These are phyloP conservation scores for Anadara kagoshimensis DNA, from an alignment of 1,140 invertebrate genomes.

Conservation along the genomic window DNA sequence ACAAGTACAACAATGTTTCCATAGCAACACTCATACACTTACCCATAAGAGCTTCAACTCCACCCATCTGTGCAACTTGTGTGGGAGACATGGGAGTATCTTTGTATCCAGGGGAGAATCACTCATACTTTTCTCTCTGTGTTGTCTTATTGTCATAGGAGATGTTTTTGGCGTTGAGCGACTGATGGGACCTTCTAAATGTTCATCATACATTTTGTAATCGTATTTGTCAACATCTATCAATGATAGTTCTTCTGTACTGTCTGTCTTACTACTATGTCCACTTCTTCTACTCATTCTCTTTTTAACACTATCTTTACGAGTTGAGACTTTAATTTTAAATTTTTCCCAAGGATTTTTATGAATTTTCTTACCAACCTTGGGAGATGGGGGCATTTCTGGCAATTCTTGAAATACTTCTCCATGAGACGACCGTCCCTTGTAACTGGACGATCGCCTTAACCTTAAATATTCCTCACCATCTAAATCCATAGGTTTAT, in stretches of 20 bases:
- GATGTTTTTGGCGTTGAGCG: conserved; percentile 66
- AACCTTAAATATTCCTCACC: conserved; percentile 40
- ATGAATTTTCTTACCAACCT: conserved; percentile 56
- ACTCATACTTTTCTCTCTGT: not conserved
- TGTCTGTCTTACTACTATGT: conserved; percentile 38
- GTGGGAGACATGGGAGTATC: conserved; percentile 82
- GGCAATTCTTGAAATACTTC: conserved; percentile 24
- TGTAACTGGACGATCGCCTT: conserved; percentile 62
- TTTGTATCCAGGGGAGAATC: conserved; percentile 77
- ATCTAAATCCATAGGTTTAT: conserved; percentile 50
- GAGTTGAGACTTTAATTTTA: conserved; percentile 81
- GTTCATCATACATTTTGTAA: conserved; percentile 31
- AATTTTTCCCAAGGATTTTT: conserved; percentile 82
- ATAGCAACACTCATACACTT: conserved; percentile 30
- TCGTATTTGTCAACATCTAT: conserved; percentile 56
- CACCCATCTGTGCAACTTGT: conserved; percentile 26
- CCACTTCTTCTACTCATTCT: conserved; percentile 36
- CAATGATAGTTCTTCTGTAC: conserved; percentile 37
- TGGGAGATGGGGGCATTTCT: conserved; percentile 30
- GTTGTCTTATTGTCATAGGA: conserved; percentile 49
- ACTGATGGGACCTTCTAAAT: conserved; percentile 60
- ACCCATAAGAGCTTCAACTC: conserved; percentile 64
- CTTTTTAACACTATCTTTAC: conserved; percentile 79
- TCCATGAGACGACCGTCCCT: conserved; percentile 46
- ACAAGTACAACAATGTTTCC: not conserved